A percentile compares a stretch with the other conserved stretches of the same genome.
phyloP scores from a whole-genome alignment of 2,888 invertebrate genomes.

The Hypsopygia costalis region DNA sequence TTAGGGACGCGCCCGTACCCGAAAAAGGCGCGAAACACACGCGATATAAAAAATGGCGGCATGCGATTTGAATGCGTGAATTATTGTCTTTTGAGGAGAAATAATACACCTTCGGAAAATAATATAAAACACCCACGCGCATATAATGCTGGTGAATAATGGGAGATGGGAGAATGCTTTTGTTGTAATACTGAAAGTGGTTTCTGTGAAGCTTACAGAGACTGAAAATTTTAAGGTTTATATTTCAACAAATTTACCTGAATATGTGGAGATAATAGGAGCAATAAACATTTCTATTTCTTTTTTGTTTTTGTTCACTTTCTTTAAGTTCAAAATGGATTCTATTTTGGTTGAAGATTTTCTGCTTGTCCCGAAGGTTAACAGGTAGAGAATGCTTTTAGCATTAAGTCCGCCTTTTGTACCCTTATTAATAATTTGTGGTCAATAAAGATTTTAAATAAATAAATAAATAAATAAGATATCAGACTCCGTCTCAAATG shows the following conservation, averaged over 20 bases:
- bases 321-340: too few species aligned
- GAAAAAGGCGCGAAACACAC: constrained; percentile 80
- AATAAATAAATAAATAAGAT: too few species aligned
- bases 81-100: constrained; percentile 75
- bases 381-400: too few species aligned
- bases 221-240: neutral
- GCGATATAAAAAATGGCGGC: constrained; percentile 80
- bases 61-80: constrained; percentile 78
- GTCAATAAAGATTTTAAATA: too few species aligned
- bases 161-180: constrained; percentile 29
- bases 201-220: constrained; percentile 13
- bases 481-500: too few species aligned
- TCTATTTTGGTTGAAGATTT: too few species aligned
- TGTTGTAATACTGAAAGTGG: constrained; percentile 22
- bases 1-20: constrained; percentile 77
- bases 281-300: too few species aligned
- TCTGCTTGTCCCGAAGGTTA: too few species aligned
- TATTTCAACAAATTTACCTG: neutral
- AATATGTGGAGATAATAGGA: neutral
- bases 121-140: constrained; percentile 48
- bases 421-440: too few species aligned
- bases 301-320: too few species aligned
- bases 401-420: too few species aligned
- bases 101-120: constrained; percentile 70
- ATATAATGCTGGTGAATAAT: constrained; percentile 53